Base-by-base conservation (phyloP, 2,797 vertebrate genomes). In the Acanthis flammea region DNA sequence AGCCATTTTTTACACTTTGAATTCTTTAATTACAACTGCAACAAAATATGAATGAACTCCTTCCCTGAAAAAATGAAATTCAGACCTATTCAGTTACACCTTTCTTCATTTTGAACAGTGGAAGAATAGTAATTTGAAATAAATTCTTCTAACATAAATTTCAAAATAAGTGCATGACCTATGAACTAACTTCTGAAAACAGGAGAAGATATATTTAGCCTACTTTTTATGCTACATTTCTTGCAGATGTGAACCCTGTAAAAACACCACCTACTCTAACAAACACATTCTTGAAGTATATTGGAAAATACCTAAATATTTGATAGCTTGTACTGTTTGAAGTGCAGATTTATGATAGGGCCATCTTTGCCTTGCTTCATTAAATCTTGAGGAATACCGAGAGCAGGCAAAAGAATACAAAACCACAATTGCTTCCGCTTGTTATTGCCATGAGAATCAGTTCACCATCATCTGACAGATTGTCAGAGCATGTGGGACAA, bases 371-470 rank as follows among this genome's bases (percentile, higher is more conserved):
- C 28, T 67, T 31, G 14, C 23, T 71, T 74, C 22, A 21, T 70
- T 80, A 55, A 50, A 47, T 33, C 47, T 55, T 60, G 18, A 90
- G 60, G 33, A 86, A 58, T 16, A 51, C 4, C 35, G 37, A 65
- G 44, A 60, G 23, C 7, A 4, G 11, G 22, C 17, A 78, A 53
- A 94, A 77, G 33, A 70, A 62, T 6, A 45, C 12, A 54, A 82
- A 58, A 1, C 1, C 9, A 19, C 1, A 3, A 50, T 37, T 21
- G 1, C 16, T 79, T 83, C 23, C 9, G 14, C 4, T 53, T 0
- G 0, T 63, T 75, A 55, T 37, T 42, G 31, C n/a, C 31, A 3
- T 39, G 37, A 87, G 77, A 72, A 74, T 65, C 39, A 19, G 15
- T 39, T 90, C 62, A 28, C 44, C 5, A 14, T 25, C 19, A n/a